Conservation (phyloP, 2,113 vertebrate genomes). For the Eudyptes chrysolophus region DNA sequence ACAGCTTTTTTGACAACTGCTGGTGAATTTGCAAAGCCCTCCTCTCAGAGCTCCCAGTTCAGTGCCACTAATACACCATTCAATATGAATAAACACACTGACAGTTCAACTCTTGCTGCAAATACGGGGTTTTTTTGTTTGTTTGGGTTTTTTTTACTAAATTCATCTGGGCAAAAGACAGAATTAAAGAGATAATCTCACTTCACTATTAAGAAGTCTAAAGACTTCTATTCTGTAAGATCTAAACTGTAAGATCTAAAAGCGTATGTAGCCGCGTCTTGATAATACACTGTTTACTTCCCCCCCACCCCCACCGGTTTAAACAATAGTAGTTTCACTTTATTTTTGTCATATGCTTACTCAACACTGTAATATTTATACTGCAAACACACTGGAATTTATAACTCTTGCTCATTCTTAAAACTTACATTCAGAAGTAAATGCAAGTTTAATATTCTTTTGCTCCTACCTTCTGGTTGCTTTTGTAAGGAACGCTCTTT, state of each 20-base stretch:
- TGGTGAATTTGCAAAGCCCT: background rate
- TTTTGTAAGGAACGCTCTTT: background rate
- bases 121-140: background rate
- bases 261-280: background rate
- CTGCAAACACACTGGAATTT: background rate
- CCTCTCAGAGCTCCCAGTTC: background rate
- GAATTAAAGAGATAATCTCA: background rate
- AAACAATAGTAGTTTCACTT: constrained; percentile 45
- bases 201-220: background rate
- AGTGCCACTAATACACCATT: background rate
- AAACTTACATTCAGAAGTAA: background rate
- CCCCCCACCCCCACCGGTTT: background rate
- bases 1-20: background rate
- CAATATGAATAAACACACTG: background rate
- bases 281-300: background rate
- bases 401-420: background rate
- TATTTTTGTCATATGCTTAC: constrained; percentile 34
- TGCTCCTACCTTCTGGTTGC: background rate
- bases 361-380: constrained; percentile 4
- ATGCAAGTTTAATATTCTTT: background rate
- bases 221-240: background rate
- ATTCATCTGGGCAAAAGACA: background rate
- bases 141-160: background rate
- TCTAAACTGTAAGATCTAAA: background rate
- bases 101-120: background rate